Evolutionary conservation across 2,113 vertebrate species (phyloP), one percentile per base, ranked within the genome.

Genomic region (Neotoma lepida): DNA sequence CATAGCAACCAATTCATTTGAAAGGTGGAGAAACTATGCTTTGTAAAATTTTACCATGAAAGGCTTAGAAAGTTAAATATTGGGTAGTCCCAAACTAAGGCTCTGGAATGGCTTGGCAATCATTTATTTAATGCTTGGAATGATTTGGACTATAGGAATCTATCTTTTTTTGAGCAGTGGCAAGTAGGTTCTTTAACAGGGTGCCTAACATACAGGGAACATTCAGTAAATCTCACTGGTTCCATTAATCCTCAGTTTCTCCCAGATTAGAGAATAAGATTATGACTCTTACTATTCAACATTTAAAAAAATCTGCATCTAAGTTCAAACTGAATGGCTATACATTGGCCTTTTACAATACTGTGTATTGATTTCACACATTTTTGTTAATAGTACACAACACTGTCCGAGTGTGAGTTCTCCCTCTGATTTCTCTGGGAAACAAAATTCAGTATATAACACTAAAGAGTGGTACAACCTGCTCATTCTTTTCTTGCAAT

Each of bases 401-500:
- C 73, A 17, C 4, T 49, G 5, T 26, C 41, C 35, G 33, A n/a
- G 26, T 76, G 54, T 58, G 39, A 85, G n/a, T 81, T 93, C 91
- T 90, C 64, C 39, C 18, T 86, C 46, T 64, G 68, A 81, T 51
- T 2, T 35, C 95, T 94, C 15, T 90, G 54, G 56, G 14, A 61
- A 41, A 58, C 64, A 91, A 84, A 66, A 91, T 82, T 86, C 63
- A 24, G 4, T 68, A 2, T 78, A 13, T 70, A 93, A 88, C 33
- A 84, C 77, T 90, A 86, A 82, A 9, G 88, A 90, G 46, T 30
- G 88, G 54, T 93, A 44, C 20, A 94, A 90, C 2, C 70, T 92
- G 54, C 56, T 96, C 77, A 44, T 96, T 97, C 92, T 74, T 39
- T 81, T 89, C 91, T 78, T 95, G 93, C 81, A 97, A 70, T 0